A percentile compares a stretch with the other conserved stretches of the same genome.
These are phyloP conservation scores for Teleopsis dalmanni DNA, from an alignment of 1,140 invertebrate species.

Conservation along the genomic window DNA sequence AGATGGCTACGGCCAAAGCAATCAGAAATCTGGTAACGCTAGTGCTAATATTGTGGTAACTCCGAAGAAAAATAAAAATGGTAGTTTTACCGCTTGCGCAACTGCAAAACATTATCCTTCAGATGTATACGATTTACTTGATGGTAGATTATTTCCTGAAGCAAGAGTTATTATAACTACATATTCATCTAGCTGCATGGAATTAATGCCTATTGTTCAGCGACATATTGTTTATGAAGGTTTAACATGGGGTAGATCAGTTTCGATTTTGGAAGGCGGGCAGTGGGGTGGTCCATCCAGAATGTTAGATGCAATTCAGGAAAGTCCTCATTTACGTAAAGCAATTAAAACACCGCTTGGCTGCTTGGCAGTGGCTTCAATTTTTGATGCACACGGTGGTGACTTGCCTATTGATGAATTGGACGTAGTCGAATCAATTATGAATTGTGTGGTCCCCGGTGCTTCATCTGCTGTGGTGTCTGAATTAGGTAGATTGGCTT, in stretches of 20 bases:
- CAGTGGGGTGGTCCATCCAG: conserved; percentile 35
- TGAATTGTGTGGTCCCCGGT: conserved; percentile 41
- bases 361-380: conserved; percentile 39
- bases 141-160: conserved; percentile 50
- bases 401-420: conserved; percentile 37
- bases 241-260: conserved; percentile 50
- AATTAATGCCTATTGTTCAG: conserved; percentile 43
- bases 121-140: conserved; percentile 49
- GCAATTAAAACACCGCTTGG: conserved; percentile 48
- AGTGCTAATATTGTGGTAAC: not conserved
- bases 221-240: conserved; percentile 48
- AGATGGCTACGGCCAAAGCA: conserved; percentile 53
- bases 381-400: conserved; percentile 19
- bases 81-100: not conserved
- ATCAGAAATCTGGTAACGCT: conserved; percentile 18
- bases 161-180: conserved; percentile 51
- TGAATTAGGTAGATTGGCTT: conserved; percentile 47
- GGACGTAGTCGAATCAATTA: conserved; percentile 43
- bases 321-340: conserved; percentile 19
- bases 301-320: conserved; percentile 30
- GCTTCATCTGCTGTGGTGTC: conserved; percentile 20
- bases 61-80: not conserved
- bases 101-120: conserved; percentile 39
- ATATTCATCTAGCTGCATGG: conserved; percentile 24
- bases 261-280: conserved; percentile 44